phyloP scores from a whole-genome alignment of 1,140 invertebrate species.

The Plectrocnemia conspersa region DNA sequence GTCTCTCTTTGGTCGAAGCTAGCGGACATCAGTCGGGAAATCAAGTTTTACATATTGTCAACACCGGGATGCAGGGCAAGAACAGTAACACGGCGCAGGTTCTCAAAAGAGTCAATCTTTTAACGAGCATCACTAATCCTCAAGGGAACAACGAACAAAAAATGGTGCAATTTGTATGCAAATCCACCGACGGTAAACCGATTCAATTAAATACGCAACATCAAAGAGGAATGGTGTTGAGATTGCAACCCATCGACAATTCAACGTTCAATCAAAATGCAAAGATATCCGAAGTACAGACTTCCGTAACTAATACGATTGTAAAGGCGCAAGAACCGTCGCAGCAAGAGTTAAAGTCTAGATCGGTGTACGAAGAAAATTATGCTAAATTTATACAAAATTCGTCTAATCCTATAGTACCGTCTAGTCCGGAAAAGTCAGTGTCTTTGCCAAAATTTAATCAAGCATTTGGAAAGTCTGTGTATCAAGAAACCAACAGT shows the following conservation, averaged over 20 bases:
- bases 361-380: constrained; percentile 53
- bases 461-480: constrained; percentile 69
- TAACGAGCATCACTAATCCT: constrained; percentile 47
- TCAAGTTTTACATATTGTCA: constrained; percentile 50
- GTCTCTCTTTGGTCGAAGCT: constrained; percentile 46
- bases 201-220: constrained; percentile 50
- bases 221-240: constrained; percentile 49
- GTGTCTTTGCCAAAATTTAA: constrained; percentile 68
- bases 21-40: constrained; percentile 46
- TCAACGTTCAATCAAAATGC: constrained; percentile 35
- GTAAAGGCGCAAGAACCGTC: constrained; percentile 33
- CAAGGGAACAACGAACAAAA: constrained; percentile 51
- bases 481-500: constrained; percentile 49
- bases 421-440: constrained; percentile 39
- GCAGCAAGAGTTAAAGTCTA: constrained; percentile 48
- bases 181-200: constrained; percentile 53
- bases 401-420: constrained; percentile 39
- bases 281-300: constrained; percentile 40
- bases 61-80: constrained; percentile 43
- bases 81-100: constrained; percentile 42
- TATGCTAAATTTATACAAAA: constrained; percentile 53
- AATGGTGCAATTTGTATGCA: constrained; percentile 56
- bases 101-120: constrained; percentile 48
- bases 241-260: constrained; percentile 45
- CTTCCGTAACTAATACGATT: constrained; percentile 9